These are phyloP conservation scores for Onychostruthus taczanowskii DNA, from an alignment of 2,113 vertebrate genomes.

Conservation along the genomic window DNA sequence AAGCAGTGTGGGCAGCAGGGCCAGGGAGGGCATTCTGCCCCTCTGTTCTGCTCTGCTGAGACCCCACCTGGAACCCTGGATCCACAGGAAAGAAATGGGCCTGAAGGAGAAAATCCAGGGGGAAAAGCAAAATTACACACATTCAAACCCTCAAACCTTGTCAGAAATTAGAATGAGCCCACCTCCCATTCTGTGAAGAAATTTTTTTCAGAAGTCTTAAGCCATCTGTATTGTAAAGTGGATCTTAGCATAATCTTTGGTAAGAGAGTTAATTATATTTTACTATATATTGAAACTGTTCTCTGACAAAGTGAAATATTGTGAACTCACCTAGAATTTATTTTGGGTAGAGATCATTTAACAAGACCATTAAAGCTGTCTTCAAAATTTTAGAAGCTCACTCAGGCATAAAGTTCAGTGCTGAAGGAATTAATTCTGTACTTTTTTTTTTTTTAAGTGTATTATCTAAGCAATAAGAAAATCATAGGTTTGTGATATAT, in stretches of 20 bases:
- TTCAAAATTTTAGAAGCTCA: conserved; percentile 33
- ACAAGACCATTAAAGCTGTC: background rate
- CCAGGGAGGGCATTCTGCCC: background rate
- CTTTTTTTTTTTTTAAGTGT: background rate
- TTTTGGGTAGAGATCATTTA: background rate
- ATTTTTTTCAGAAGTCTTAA: background rate
- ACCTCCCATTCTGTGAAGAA: background rate
- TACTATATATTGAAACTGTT: background rate
- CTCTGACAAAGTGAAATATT: background rate
- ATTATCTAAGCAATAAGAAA: background rate
- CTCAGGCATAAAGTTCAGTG: background rate
- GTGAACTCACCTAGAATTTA: background rate
- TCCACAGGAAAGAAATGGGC: background rate
- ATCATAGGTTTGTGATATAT: background rate
- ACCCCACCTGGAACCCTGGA: accelerated
- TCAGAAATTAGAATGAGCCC: background rate
- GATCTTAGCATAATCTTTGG: background rate
- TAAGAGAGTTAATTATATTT: background rate
- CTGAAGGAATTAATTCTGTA: background rate
- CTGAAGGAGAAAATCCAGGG: background rate
- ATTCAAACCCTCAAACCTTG: background rate
- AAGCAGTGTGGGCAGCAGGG: background rate
- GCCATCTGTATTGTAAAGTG: background rate
- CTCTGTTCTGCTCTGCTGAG: background rate
- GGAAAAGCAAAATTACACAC: background rate